These are phyloP conservation scores for Tetranychus truncatus DNA, from an alignment of 2,888 invertebrate species.

Conservation along the genomic window DNA sequence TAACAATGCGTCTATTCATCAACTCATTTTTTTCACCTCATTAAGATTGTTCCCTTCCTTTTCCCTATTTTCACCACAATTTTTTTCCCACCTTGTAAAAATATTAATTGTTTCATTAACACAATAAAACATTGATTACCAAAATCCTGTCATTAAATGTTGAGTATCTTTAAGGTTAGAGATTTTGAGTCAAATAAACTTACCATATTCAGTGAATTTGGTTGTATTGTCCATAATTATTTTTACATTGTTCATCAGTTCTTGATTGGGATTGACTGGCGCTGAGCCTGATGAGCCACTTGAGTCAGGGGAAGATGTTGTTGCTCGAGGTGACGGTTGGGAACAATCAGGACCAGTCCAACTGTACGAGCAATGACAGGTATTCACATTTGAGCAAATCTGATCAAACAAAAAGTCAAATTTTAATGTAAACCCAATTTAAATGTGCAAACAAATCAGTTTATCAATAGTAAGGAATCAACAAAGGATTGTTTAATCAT, in stretches of 20 bases:
- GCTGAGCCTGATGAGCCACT: not conserved
- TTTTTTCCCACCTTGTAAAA: no score
- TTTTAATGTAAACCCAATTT: no score
- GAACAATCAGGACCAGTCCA: slow-evolving; percentile 78
- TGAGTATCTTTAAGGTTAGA: no score
- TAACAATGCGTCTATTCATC: no score
- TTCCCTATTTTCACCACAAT: no score
- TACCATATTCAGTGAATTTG: slow-evolving; percentile 26
- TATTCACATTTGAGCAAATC: slow-evolving; percentile 71
- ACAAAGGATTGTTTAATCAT: not conserved
- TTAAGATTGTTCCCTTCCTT: no score
- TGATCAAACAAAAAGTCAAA: slow-evolving; percentile 7
- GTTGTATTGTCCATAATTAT: slow-evolving; percentile 24
- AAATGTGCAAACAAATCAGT: not conserved
- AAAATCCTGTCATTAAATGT: no score
- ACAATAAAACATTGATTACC: no score
- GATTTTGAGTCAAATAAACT: not conserved
- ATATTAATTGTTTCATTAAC: no score
- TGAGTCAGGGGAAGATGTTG: not conserved
- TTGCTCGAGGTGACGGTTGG: slow-evolving; percentile 39
- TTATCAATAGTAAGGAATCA: not conserved
- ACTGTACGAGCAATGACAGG: slow-evolving; percentile 72
- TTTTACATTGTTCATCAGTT: not conserved
- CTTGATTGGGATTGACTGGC: not conserved
- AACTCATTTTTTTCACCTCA: no score